phyloP scores from a whole-genome alignment of 2,888 invertebrate genomes.

The Camptogramma bilineatum region DNA sequence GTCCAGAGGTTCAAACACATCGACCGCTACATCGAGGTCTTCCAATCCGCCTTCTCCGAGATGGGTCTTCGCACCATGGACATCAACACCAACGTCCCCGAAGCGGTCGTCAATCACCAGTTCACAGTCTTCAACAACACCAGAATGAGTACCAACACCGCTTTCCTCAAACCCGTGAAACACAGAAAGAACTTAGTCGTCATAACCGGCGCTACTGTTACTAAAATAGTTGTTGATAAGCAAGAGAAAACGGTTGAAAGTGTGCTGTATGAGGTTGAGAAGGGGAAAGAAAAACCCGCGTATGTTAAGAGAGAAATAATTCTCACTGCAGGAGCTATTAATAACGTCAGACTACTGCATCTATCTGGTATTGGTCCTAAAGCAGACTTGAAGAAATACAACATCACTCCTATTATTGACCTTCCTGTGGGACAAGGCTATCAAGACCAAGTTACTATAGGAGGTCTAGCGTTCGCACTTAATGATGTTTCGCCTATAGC shows the following conservation, averaged over 20 bases:
- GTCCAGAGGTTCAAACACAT: constrained; percentile 75
- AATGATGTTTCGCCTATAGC: constrained; percentile 66
- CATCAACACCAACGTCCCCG: constrained; percentile 74
- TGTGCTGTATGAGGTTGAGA: constrained; percentile 73
- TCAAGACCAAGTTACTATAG: constrained; percentile 79
- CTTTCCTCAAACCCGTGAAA: constrained; percentile 73
- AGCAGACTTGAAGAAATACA: constrained; percentile 67
- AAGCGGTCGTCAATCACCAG: constrained; percentile 77
- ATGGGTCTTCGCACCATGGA: constrained; percentile 75
- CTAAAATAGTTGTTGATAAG: constrained; percentile 71
- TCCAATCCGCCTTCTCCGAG: constrained; percentile 71
- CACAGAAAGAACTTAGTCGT: constrained; percentile 75
- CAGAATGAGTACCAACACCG: constrained; percentile 74
- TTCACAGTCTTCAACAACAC: constrained; percentile 76
- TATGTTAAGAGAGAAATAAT: constrained; percentile 78
- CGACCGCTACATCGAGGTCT: constrained; percentile 73
- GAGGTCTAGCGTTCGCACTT: constrained; percentile 73
- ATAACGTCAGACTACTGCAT: constrained; percentile 75
- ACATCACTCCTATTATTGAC: constrained; percentile 65
- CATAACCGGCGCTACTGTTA: constrained; percentile 73
- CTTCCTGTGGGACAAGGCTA: constrained; percentile 77
- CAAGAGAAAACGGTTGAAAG: constrained; percentile 74
- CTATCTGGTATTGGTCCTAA: constrained; percentile 77
- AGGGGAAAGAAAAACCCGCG: constrained; percentile 72
- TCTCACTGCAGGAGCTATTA: constrained; percentile 75